phyloP scores from a whole-genome alignment of 35 echinoderm and acorn worm species.

The Heliocidaris tuberculata region DNA sequence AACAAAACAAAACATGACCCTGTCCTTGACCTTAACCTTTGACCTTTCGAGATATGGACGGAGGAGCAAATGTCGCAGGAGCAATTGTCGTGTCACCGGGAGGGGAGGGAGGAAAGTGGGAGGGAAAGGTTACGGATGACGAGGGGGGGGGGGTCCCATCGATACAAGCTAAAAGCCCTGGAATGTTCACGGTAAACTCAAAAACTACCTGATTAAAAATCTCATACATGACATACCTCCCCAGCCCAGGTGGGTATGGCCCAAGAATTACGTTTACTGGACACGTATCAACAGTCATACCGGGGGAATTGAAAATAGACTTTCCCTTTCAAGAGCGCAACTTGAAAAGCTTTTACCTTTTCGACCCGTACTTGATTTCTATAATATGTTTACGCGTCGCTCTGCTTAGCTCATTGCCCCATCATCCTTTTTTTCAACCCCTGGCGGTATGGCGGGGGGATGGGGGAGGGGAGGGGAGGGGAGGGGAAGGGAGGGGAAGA shows the following conservation, averaged over 20 bases:
- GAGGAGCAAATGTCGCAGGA: too few species aligned
- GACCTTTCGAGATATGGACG: too few species aligned
- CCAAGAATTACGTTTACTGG: not conserved
- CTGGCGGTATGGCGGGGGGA: too few species aligned
- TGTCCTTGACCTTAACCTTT: too few species aligned
- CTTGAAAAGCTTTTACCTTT: slow-evolving; percentile 8
- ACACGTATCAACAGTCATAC: not conserved
- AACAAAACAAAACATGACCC: too few species aligned
- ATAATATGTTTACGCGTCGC: not conserved
- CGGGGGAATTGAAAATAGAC: not conserved
- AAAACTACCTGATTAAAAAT: not conserved
- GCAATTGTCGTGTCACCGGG: too few species aligned
- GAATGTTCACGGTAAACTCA: not conserved
- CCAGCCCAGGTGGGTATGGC: not conserved
- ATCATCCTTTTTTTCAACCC: not conserved
- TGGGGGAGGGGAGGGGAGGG: too few species aligned
- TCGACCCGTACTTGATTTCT: not conserved
- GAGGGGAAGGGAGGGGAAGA: too few species aligned
- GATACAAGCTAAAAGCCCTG: too few species aligned
- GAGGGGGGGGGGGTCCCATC: too few species aligned
- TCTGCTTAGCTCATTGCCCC: not conserved
- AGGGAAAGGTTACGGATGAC: too few species aligned
- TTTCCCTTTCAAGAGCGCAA: not conserved
- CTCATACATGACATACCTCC: not conserved
- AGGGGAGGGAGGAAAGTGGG: too few species aligned